Conservation (phyloP, 2,113 vertebrate species). For the Cyphomyrus discorhynchus region DNA sequence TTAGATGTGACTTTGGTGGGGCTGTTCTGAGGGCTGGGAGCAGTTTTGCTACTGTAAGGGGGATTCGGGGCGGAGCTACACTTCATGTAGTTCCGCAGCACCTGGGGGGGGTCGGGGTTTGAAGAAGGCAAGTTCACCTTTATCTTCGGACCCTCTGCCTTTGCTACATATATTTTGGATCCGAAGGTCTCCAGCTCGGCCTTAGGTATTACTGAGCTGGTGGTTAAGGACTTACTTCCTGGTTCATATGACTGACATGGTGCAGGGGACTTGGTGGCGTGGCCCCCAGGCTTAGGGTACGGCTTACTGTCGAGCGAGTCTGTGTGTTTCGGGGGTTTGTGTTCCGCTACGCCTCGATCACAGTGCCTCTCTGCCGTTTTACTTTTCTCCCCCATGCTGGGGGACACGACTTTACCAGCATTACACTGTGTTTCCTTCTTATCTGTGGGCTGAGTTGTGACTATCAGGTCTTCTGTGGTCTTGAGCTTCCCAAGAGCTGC, state of each 20-base stretch:
- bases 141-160: constrained; percentile 67
- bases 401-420: constrained; percentile 21
- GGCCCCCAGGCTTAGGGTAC: constrained; percentile 41
- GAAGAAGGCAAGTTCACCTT: constrained; percentile 63
- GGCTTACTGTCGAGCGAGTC: constrained; percentile 54
- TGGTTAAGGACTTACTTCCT: constrained; percentile 53
- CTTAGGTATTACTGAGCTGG: constrained; percentile 56
- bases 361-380: constrained; percentile 46
- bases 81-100: constrained; percentile 67
- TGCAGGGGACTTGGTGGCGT: constrained; percentile 66
- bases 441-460: constrained; percentile 34
- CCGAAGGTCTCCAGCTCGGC: constrained; percentile 52
- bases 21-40: constrained; percentile 66
- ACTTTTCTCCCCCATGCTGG: constrained; percentile 38
- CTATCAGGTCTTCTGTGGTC: constrained; percentile 58
- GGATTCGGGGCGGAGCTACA: constrained; percentile 62
- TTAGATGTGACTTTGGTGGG: constrained; percentile 80
- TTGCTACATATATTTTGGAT: constrained; percentile 57
- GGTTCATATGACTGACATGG: constrained; percentile 50
- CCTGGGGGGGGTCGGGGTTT: constrained; percentile 53
- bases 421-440: constrained; percentile 20
- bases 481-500: constrained; percentile 71
- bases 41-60: constrained; percentile 55
- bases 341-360: constrained; percentile 51
- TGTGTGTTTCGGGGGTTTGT: constrained; percentile 50